A percentile compares a stretch with the other conserved stretches of the same genome.
Evolutionary conservation across 2,888 invertebrate species (phyloP).

Genomic region (Physocephala rufipes): DNA sequence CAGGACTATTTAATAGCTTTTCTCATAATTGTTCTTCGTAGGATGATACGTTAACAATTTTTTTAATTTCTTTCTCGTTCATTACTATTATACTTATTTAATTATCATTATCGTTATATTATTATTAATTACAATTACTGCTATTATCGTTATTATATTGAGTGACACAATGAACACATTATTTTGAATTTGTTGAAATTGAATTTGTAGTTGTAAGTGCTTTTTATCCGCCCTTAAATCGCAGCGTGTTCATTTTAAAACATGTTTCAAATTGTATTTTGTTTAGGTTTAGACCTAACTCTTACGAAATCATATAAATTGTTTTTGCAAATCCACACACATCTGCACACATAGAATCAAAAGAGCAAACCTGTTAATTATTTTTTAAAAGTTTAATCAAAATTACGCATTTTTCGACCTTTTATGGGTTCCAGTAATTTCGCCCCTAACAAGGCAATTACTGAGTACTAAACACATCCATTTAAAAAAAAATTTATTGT

Average conservation of each 20-base stretch:
- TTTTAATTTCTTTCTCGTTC: constrained; percentile 40
- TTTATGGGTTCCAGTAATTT: too few relatives aligned
- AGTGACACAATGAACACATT: not conserved
- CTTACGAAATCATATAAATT: not conserved
- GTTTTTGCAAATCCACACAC: not conserved
- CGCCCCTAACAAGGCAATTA: too few relatives aligned
- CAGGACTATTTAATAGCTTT: not conserved
- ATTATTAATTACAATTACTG: constrained; percentile 29
- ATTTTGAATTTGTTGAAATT: constrained; percentile 27
- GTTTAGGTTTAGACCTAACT: not conserved
- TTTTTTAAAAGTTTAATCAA: too few relatives aligned
- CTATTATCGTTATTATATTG: constrained; percentile 17
- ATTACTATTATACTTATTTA: not conserved
- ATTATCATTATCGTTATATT: constrained; percentile 24
- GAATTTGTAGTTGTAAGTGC: constrained; percentile 31
- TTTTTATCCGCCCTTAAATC: not conserved
- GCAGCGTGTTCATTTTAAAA: constrained; percentile 27
- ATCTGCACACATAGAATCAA: not conserved
- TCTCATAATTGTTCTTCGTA: constrained; percentile 12
- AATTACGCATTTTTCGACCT: too few relatives aligned
- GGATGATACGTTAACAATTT: constrained; percentile 28
- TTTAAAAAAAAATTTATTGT: too few relatives aligned
- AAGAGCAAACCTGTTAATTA: not conserved
- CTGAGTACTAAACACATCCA: too few relatives aligned
- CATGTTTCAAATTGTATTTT: constrained; percentile 25